Base-by-base conservation (phyloP, 1,140 invertebrate species). In the Drosophila pallidifrons region DNA sequence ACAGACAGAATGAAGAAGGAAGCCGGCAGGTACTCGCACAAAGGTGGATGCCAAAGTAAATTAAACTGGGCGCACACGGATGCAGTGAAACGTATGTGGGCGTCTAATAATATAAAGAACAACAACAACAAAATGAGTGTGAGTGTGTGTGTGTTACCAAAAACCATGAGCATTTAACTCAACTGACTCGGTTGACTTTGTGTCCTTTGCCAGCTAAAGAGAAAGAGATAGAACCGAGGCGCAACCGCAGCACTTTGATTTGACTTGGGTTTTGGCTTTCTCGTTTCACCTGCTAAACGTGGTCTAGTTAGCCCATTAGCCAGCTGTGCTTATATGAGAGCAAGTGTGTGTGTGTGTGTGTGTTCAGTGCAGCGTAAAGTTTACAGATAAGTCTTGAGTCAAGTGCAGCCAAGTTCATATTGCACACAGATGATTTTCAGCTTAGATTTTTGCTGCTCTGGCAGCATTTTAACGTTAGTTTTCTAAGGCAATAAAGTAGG, bases 291-390 rank as follows among this genome's bases (percentile, higher is more conserved):
- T 77, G 68, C 65, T 82, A 82, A 66, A 82, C 68, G 72, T 51
- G 61, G 82, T 65, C 49, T 69, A 72, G 79, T 72, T 80, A 83
- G 78, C 81, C 79, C 73, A 83, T 87, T 88, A 79, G 64, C 57
- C 10, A 38, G 54, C 15, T 64, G 45, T 60, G 15, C 41, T 41
- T 51, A 43, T 55, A 25, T 25, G 20, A 25, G 20, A 4, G 20
- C 20, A 25, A 25, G 45, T 38, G 16, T 35, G 32, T 35, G 13
- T n/a, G n/a, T 41, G 30, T 52, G 38, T 30, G 45, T 72, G 67
- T 88, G 85, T 49, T 74, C 83, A 89, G 77, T 69, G 77, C 77
- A 87, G 81, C 85, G 83, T 89, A 78, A 89, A 81, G 49, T 66
- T 70, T 30, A 52, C 49, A 87, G 83, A 87, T 87, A 87, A 87